Evolutionary conservation across 1,140 invertebrate genomes (phyloP), one percentile per base, ranked within the genome.

Genomic region (Dendrolimus punctatus): DNA sequence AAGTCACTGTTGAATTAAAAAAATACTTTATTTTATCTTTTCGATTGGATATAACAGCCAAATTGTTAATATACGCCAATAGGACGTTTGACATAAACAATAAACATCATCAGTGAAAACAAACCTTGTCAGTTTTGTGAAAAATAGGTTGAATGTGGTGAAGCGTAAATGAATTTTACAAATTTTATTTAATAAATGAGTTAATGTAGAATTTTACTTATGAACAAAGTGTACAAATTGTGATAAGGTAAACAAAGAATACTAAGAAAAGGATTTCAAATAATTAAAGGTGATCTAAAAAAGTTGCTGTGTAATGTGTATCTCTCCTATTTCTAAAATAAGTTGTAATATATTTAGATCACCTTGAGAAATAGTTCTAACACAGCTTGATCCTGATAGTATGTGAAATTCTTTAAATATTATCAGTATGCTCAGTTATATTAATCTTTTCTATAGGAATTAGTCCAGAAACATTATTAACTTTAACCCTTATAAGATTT

Each of bases 111-210:
- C 38, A 57, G 8, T 5, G 8, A 51, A 51, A 57, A 48, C 55
- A 39, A 39, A 57, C 39, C 44, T 40, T 49, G 37, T 53, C 10
- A 57, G 44, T 49, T 46, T 45, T 41, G 50, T 51, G 47, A 49
- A 37, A 8, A 8, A 47, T 10, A 37, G 8, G 46, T 47, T 37
- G 44, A 41, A 53, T 53, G 56, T 53, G 51, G 56, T 52, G 50
- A 56, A 51, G 51, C 49, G 56, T 57, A 51, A 49, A 46, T 42
- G 36, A 48, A 53, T 57, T 53, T 52, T 37, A 38, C 37, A 46
- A 44, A 57, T 51, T 44, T 58, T 58, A 49, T 58, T 7, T 58
- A 62, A 62, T 62, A 58, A 55, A 46, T 58, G 54, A 64, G 52
- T 60, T 57, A 58, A 57, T 60, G 53, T 50, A 42, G 49, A 40